Conservation (phyloP, 2,888 invertebrate species). For the Perdita meconis region DNA sequence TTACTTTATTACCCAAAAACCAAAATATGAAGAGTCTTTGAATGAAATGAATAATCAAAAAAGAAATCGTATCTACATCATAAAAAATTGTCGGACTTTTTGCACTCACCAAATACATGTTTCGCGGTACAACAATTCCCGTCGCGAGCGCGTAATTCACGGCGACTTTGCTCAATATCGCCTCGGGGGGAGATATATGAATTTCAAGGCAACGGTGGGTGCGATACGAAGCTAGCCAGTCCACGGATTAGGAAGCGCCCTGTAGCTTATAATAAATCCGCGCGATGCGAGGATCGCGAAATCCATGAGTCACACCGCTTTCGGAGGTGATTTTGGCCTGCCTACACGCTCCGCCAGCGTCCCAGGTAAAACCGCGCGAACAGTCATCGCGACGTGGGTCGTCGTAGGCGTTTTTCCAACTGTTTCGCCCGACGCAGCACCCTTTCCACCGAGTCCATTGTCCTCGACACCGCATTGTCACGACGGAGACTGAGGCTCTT, state of each 20-base stretch:
- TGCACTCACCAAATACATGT: no score
- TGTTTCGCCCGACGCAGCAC: slow-evolving; percentile 7
- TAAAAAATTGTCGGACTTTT: no score
- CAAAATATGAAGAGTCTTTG: no score
- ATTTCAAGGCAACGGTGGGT: slow-evolving; percentile 3
- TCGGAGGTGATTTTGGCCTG: slow-evolving; percentile 70
- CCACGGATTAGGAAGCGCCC: slow-evolving; percentile 27
- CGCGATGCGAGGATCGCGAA: slow-evolving; percentile 28
- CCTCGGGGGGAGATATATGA: no score
- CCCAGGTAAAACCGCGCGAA: slow-evolving; percentile 54
- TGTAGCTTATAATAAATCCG: slow-evolving; percentile 47
- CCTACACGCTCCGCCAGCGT: slow-evolving; percentile 49
- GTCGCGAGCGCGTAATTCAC: no score
- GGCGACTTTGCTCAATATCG: no score
- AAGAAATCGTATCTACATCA: no score
- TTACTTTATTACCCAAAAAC: no score
- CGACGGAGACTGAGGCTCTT: no score
- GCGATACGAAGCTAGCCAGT: background rate
- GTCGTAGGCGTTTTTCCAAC: slow-evolving; percentile 60
- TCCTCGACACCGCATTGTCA: slow-evolving; percentile 23
- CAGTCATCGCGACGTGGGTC: slow-evolving; percentile 66
- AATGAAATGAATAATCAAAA: no score
- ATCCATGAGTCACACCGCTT: slow-evolving; percentile 66
- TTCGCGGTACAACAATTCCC: no score
- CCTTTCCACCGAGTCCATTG: slow-evolving; percentile 25